Evolutionary conservation across 2,888 invertebrate genomes (phyloP).

Genomic region (Tetragnatha montana): DNA sequence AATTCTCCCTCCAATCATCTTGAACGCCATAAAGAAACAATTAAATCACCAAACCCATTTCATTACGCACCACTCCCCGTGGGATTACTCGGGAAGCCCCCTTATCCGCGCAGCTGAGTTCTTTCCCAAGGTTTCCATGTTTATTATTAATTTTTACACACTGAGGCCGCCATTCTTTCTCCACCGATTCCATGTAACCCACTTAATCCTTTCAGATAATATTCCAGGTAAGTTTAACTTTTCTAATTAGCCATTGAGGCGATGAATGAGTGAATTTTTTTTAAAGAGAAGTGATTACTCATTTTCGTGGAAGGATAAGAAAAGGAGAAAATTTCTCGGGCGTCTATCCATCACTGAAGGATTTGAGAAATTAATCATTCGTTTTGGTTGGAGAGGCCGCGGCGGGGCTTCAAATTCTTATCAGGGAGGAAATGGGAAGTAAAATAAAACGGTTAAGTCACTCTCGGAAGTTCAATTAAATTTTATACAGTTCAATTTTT

Average conservation of each 20-base stretch:
- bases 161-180: background rate
- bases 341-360: background rate
- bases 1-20: too few relatives aligned
- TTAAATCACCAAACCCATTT: background rate
- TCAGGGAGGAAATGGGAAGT: background rate
- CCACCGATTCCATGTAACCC: background rate
- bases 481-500: background rate
- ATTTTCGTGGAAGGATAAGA: background rate
- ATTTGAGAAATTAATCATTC: slow-evolving; percentile 31
- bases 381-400: background rate
- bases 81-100: background rate
- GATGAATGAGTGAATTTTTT: slow-evolving; percentile 6
- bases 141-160: background rate
- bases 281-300: slow-evolving; percentile 4
- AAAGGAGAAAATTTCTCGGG: background rate
- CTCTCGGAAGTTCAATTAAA: background rate
- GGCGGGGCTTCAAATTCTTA: background rate
- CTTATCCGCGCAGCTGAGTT: background rate
- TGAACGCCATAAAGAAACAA: background rate
- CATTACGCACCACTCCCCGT: background rate
- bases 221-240: slow-evolving; percentile 24
- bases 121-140: background rate
- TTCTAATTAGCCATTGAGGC: slow-evolving; percentile 27
- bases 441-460: background rate
- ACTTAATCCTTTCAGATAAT: slow-evolving; percentile 8